phyloP scores from a whole-genome alignment of 2,888 invertebrate species.

The Ochropleura plecta region DNA sequence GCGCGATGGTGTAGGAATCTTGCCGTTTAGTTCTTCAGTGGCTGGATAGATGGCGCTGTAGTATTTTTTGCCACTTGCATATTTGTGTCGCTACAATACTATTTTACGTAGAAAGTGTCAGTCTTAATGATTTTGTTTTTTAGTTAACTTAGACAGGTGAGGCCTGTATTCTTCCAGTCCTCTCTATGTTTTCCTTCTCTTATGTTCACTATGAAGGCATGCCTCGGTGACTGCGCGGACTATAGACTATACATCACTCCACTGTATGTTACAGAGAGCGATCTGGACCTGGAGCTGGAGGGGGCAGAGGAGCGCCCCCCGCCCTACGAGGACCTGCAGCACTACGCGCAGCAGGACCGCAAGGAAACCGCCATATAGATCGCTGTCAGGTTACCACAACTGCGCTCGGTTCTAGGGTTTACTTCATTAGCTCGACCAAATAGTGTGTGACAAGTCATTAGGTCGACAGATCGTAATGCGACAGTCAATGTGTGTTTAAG shows the following conservation, averaged over 20 bases:
- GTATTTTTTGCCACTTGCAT: too few species aligned
- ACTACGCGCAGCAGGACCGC: conserved; percentile 67
- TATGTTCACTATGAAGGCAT: neutral
- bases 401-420: neutral
- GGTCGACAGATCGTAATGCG: neutral
- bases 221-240: neutral
- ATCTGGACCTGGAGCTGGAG: conserved; percentile 82
- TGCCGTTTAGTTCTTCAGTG: too few species aligned
- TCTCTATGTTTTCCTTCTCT: neutral
- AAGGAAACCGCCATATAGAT: conserved; percentile 84
- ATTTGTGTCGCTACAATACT: too few species aligned
- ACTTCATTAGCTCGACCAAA: neutral
- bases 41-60: too few species aligned
- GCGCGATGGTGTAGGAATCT: too few species aligned
- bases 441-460: neutral
- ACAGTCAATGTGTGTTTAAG: neutral
- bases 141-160: neutral
- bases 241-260: neutral
- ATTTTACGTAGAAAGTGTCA: neutral
- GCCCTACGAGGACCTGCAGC: conserved; percentile 78
- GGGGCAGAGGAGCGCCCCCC: conserved; percentile 80
- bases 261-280: conserved; percentile 79
- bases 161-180: neutral
- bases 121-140: neutral
- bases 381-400: neutral